These are phyloP conservation scores for Apodemus speciosus DNA, from an alignment of 2,113 vertebrate genomes.

Conservation along the genomic window DNA sequence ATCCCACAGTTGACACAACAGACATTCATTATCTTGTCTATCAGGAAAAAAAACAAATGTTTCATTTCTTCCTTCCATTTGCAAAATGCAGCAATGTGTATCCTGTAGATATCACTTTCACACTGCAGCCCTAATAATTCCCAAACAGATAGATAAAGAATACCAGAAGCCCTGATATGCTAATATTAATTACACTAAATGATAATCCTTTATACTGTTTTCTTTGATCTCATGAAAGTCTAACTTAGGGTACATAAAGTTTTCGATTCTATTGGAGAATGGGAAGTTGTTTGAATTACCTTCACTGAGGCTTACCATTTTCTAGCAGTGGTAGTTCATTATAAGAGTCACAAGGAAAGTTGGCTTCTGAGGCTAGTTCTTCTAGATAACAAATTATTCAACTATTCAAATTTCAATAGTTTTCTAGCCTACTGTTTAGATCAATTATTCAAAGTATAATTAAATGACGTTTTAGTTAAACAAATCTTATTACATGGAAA, in stretches of 20 bases:
- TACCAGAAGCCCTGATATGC: neutral
- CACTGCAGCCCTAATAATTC: neutral
- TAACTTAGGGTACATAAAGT: neutral
- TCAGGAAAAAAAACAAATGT: neutral
- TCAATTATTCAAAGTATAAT: neutral
- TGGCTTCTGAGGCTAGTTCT: neutral
- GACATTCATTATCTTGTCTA: neutral
- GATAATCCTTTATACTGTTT: neutral
- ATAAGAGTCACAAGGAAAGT: neutral
- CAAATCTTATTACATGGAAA: neutral
- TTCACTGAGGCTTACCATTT: neutral
- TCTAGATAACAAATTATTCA: neutral
- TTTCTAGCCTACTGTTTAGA: neutral
- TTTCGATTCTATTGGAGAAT: neutral
- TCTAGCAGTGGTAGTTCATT: neutral
- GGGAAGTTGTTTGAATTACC: neutral
- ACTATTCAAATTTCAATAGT: neutral
- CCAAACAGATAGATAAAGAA: neutral
- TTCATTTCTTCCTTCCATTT: neutral
- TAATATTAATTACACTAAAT: neutral
- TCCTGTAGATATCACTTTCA: neutral
- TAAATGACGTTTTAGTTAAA: neutral
- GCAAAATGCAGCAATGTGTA: neutral
- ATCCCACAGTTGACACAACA: neutral
- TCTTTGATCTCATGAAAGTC: neutral